These are phyloP conservation scores for Drosophila watanabei DNA, from an alignment of 1,140 invertebrate genomes.

Conservation along the genomic window DNA sequence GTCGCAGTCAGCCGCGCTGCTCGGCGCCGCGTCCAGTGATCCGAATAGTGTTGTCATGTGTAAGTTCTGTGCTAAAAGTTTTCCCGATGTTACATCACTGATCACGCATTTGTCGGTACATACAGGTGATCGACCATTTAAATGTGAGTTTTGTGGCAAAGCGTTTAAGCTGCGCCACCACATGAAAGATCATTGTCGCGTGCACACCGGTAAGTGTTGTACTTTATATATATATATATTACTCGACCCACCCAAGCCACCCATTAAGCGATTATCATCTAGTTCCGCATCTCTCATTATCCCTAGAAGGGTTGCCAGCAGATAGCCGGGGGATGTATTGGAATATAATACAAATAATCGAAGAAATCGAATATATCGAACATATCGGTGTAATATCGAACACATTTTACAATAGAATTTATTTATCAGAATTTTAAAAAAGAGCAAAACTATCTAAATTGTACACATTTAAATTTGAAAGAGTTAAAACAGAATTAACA, in stretches of 20 bases:
- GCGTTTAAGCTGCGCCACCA: constrained; percentile 95
- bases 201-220: constrained; percentile 91
- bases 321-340: neutral
- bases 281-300: neutral
- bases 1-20: constrained; percentile 82
- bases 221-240: neutral
- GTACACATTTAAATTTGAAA: neutral
- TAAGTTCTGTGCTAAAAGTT: constrained; percentile 96
- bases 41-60: constrained; percentile 92
- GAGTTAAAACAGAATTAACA: neutral
- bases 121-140: constrained; percentile 95
- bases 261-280: neutral
- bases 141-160: constrained; percentile 96
- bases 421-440: too few species aligned
- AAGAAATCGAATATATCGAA: neutral
- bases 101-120: constrained; percentile 95
- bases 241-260: neutral
- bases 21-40: constrained; percentile 87
- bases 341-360: too few species aligned
- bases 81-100: constrained; percentile 94
- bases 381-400: neutral
- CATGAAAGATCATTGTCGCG: constrained; percentile 97
- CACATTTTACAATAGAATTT: neutral
- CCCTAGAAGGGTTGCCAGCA: neutral
- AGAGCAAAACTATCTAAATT: neutral